These are phyloP conservation scores for Drosophila mayri DNA, from an alignment of 1,140 invertebrate species.

Conservation along the genomic window DNA sequence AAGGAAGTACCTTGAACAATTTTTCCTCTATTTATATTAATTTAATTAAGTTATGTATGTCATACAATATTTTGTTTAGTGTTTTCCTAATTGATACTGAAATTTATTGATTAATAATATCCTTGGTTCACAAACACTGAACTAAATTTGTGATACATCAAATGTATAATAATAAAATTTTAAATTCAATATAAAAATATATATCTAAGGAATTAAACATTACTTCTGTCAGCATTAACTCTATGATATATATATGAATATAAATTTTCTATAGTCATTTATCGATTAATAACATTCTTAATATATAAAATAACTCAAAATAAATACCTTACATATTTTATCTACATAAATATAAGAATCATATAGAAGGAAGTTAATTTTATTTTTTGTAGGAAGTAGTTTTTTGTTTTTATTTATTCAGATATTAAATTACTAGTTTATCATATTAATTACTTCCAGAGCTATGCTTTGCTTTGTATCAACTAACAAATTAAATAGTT, in stretches of 20 bases:
- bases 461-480: not conserved
- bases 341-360: too few species aligned
- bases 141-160: not conserved
- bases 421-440: not conserved
- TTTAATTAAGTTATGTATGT: accelerated
- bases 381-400: not conserved
- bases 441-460: not conserved
- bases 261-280: too few species aligned
- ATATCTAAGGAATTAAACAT: too few species aligned
- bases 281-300: too few species aligned
- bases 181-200: too few species aligned
- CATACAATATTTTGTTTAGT: constrained; percentile 1
- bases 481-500: constrained; percentile 6
- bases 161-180: not conserved
- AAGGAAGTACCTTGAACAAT: too few species aligned
- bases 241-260: too few species aligned
- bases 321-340: not conserved
- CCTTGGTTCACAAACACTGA: not conserved
- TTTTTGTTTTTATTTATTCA: too few species aligned
- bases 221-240: too few species aligned
- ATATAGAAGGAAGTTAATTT: too few species aligned
- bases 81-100: not conserved
- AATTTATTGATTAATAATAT: constrained; percentile 31
- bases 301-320: not conserved
- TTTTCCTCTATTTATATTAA: not conserved